These are phyloP conservation scores for Chrysogorgia sp. DNA, from an alignment of 92 coral and sea anemone species.

Conservation along the genomic window DNA sequence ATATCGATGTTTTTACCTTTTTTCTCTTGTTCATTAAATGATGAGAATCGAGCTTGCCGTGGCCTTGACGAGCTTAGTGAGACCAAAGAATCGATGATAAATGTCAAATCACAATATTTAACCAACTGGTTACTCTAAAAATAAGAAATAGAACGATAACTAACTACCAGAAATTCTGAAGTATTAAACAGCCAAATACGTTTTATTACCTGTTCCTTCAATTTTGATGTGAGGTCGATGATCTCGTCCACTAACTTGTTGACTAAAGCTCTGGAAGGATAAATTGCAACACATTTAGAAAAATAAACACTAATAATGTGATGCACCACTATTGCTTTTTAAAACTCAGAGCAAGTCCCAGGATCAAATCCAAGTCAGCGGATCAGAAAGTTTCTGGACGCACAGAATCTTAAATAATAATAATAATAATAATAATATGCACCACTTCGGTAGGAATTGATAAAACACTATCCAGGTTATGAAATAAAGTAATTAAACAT, in stretches of 20 bases:
- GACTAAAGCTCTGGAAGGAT: slow-evolving; percentile 12
- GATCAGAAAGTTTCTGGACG: too few species aligned
- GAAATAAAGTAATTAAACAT: too few species aligned
- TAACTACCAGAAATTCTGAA: not conserved
- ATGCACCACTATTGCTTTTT: not conserved
- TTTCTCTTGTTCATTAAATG: slow-evolving; percentile 4
- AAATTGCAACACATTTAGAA: not conserved
- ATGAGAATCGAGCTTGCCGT: not conserved
- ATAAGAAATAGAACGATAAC: not conserved
- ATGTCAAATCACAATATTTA: slow-evolving; percentile 72
- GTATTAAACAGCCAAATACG: too few species aligned
- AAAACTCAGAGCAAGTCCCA: too few species aligned
- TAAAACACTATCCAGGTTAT: too few species aligned
- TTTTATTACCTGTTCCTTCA: slow-evolving; percentile 27
- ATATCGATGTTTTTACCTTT: slow-evolving; percentile 11
- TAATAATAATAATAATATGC: too few species aligned
- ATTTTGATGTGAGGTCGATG: slow-evolving; percentile 13
- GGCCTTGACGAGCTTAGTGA: slow-evolving; percentile 85
- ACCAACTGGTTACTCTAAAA: slow-evolving; percentile 74
- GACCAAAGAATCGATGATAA: slow-evolving; percentile 82
- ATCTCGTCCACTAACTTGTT: slow-evolving; percentile 8
- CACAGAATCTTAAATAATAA: too few species aligned
- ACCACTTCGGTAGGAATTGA: too few species aligned
- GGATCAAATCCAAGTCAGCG: too few species aligned
- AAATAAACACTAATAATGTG: not conserved